Conservation (phyloP, 2,888 invertebrate genomes). For the Macaria liturata region DNA sequence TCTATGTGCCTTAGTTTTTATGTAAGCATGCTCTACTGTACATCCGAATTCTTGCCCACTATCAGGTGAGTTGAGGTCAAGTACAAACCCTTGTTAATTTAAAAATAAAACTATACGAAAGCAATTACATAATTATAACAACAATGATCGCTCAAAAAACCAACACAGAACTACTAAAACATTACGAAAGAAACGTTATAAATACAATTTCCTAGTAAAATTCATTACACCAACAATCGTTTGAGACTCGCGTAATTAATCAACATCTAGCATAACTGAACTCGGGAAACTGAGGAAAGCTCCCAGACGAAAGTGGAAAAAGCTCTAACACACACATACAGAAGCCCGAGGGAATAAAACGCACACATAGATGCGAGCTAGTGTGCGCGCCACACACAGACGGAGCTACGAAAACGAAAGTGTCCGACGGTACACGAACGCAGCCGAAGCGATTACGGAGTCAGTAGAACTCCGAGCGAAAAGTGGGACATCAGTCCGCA, state of each 20-base stretch:
- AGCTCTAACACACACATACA: conserved; percentile 53
- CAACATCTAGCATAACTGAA: conserved; percentile 66
- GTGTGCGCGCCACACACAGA: conserved; percentile 46
- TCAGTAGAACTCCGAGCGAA: conserved; percentile 82
- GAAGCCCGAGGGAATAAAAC: conserved; percentile 28
- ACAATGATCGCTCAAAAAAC: too few species aligned
- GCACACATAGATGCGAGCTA: conserved; percentile 21
- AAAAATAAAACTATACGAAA: too few species aligned
- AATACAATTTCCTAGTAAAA: conserved; percentile 28
- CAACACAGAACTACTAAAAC: too few species aligned
- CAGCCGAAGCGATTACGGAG: conserved; percentile 81
- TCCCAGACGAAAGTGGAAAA: conserved; percentile 78
- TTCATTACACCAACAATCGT: conserved; percentile 42
- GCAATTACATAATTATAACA: too few species aligned
- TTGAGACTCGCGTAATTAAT: conserved; percentile 45
- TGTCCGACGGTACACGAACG: conserved; percentile 76
- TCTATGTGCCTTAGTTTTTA: too few species aligned
- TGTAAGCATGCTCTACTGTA: too few species aligned
- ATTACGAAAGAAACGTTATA: too few species aligned
- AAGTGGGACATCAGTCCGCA: conserved; percentile 87
- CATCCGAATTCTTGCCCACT: too few species aligned
- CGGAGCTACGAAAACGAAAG: conserved; percentile 81
- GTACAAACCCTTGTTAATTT: too few species aligned
- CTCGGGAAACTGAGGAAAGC: conserved; percentile 78
- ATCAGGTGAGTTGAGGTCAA: too few species aligned